Evolutionary conservation across 37 sponge, comb jelly and placozoan genomes (phyloP), one percentile per base, ranked within the genome.

Genomic region (Cladorhizidae sp.): DNA sequence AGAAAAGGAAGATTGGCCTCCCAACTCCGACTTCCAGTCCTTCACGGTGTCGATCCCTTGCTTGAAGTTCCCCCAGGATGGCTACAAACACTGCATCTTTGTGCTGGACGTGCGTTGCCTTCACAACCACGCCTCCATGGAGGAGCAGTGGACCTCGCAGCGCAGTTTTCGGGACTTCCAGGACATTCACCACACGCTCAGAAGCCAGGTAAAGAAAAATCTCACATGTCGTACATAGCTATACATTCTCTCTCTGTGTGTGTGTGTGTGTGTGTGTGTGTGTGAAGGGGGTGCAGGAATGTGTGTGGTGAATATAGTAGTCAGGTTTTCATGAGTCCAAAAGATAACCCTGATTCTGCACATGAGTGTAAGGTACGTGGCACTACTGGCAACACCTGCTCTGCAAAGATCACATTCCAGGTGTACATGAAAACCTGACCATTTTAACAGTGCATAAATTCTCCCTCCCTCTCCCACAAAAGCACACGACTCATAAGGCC

Each of bases 161-260:
- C 62, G 92, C 35, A 70, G 83, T 29, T 87, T 76, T 59, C 55
- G 79, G 14, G 92, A 91, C 64, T 83, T 91, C 51, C 88, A 91
- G 29, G 88, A 87, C 52, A 49, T 91, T 7, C 74, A 91, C 49
- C 73, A 87, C 57, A 73, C 75, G 18, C 88, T 91, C 32, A 42
- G 75, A 26, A 64, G 22, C 20, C 33, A 58, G 67, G 91, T 90
- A 22, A 64, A 67, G 49, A 9, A 45, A 5, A 45, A 5, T 45
- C n/a, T n/a, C n/a, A n/a, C 9, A 11, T 38, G 5, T 14, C 70
- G 37, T 12, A 69, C 70, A 37, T 12, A 63, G 26, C 15, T 41
- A 69, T 41, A 37, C 22, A 22, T 11, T 64, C 28, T 22, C n/a
- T n/a, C n/a, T n/a, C n/a, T n/a, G n/a, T n/a, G n/a, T n/a, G n/a